A percentile compares a stretch with the other conserved stretches of the same genome.
These are phyloP conservation scores for Tiliacea citrago DNA, from an alignment of 2,888 invertebrate species.

Conservation along the genomic window DNA sequence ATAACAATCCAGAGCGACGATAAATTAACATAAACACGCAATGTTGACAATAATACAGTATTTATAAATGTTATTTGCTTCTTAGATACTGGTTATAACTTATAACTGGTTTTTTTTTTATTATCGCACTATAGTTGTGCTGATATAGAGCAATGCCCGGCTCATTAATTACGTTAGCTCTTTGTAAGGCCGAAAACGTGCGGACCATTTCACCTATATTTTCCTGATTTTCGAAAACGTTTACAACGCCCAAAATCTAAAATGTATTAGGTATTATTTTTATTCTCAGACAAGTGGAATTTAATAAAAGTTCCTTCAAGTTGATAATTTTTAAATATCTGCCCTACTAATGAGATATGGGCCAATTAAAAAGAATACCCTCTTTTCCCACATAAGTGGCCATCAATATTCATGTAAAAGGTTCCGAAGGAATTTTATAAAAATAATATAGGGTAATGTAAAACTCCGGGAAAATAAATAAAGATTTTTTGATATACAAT, in stretches of 20 bases:
- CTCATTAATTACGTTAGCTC: not conserved
- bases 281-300: not conserved
- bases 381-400: conserved; percentile 23
- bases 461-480: conserved; percentile 58
- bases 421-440: conserved; percentile 22
- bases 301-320: not conserved
- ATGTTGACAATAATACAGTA: conserved; percentile 51
- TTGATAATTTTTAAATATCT: not conserved
- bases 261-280: not conserved
- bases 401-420: conserved; percentile 45
- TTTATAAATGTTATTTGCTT: conserved; percentile 46
- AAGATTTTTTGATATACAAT: conserved; percentile 56
- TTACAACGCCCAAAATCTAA: not conserved
- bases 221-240: not conserved
- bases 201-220: not conserved
- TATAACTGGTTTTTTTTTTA: conserved; percentile 26
- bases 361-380: conserved; percentile 26
- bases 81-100: conserved; percentile 36
- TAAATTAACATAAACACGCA: conserved; percentile 48
- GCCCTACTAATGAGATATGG: conserved; percentile 32
- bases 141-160: conserved; percentile 15
- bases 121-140: conserved; percentile 6
- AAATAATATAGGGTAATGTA: conserved; percentile 28
- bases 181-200: not conserved
- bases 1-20: conserved; percentile 45